Conservation (phyloP, 1,140 invertebrate species). For the Cydia splendana region DNA sequence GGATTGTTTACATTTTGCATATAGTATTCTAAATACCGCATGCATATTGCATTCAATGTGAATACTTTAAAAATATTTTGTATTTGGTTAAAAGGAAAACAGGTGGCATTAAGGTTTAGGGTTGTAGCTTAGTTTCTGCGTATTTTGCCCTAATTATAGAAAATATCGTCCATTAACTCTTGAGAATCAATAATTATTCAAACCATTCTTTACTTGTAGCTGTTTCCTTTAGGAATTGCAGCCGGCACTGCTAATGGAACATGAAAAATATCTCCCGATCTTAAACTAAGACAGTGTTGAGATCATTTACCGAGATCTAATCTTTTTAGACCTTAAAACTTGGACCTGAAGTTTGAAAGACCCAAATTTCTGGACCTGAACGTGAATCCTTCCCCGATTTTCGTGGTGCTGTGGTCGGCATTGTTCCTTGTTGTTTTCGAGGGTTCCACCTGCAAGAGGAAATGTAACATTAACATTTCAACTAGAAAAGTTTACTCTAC, state of each 20-base stretch:
- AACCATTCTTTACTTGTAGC: background rate
- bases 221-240: background rate
- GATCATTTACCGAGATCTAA: background rate
- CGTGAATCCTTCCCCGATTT: conserved; percentile 52
- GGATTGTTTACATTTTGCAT: background rate
- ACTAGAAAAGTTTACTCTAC: too few relatives aligned
- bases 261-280: conserved; percentile 38
- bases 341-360: conserved; percentile 58
- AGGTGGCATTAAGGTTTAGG: too few relatives aligned
- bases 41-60: too few relatives aligned
- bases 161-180: too few relatives aligned
- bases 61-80: background rate
- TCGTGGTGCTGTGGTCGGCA: conserved; percentile 35
- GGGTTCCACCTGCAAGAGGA: conserved; percentile 62
- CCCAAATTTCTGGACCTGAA: conserved; percentile 62
- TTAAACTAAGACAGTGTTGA: conserved; percentile 1
- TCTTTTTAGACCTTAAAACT: conserved; percentile 49
- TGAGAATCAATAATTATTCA: too few relatives aligned
- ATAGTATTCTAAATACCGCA: background rate
- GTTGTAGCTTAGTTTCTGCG: too few relatives aligned
- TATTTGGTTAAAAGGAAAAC: too few relatives aligned
- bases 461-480: conserved; percentile 1
- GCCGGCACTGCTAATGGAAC: conserved; percentile 18
- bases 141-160: too few relatives aligned
- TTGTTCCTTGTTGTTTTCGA: conserved; percentile 59